Evolutionary conservation across 2,888 invertebrate genomes (phyloP), one percentile per base, ranked within the genome.

Genomic region (Eumerus sabulonum): DNA sequence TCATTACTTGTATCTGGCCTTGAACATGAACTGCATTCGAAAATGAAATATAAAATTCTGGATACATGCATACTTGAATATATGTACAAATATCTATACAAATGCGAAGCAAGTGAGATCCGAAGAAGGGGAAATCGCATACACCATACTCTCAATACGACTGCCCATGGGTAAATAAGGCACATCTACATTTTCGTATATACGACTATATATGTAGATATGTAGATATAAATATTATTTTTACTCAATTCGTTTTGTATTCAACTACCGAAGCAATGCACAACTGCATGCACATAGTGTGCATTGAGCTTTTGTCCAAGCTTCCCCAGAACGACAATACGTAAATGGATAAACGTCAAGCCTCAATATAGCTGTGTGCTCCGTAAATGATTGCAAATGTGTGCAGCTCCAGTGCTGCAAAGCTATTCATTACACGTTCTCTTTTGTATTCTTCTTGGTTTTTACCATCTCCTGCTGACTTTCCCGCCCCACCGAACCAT

Each of bases 11-110:
- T 74, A 64, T 64, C 76, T 86, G 87, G 85, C 88, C 88, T 87
- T 87, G 87, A 88, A 87, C 87, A 85, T 87, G 86, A 87, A 88
- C 86, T 87, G 87, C 88, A 87, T 86, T 87, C 81, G 74, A 74
- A 79, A 74, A 79, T 70, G 74, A 70, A 79, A 73, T 74, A 68
- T 74, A 79, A 79, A 79, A 68, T 60, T 59, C 79, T 79, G 70
- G 68, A 74, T 79, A 74, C 77, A 70, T 53, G 48, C 42, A 35
- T 38, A 45, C 45, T 50, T 48, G 38, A 27, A 5, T 13, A 36
- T 36, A 36, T 36, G 17, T 16, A 11, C 17, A 14, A 3, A 35
- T 14, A 53, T n/a, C 9, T 35, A 62, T 40, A 44, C 60, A 60
- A 57, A 42, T 53, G 19, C 9, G 40, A 62, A 42, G 51, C 60